Base-by-base conservation (phyloP, 2,797 vertebrate genomes). In the Myotis pilosus region DNA sequence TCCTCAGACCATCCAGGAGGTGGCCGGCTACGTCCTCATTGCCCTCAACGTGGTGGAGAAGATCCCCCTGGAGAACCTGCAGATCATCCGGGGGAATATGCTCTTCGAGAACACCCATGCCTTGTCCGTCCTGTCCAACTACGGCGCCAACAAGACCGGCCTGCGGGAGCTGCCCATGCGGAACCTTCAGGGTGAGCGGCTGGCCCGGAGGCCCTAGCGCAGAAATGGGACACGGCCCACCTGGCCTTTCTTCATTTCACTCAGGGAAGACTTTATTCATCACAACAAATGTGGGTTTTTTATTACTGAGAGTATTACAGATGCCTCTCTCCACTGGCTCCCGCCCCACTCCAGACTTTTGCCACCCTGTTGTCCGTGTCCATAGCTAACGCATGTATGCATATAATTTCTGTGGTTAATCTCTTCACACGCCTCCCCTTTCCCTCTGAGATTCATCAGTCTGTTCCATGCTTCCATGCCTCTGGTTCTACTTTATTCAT, bases 1-100 rank as follows among this genome's bases (percentile, higher is more conserved):
- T 91, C 83, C 72, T 30, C 95, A 99, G 99, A 99, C 98, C 0
- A 99, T 99, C 95, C 99, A 99, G 98, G 99, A 99, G 96, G 99
- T 99, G 38, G 99, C 99, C 2, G 99, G 99, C 71, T 99, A 99
- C 0, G 99, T 99, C 57, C 98, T 99, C 95, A 99, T 99, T 0
- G 99, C 98, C 0, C 97, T 99, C 87, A 99, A 99, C 98, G 97
- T 97, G 2, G 99, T 98, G 3, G 96, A 98, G 78, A 98, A 82
- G 90, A 99, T 99, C 96, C 99, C 99, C 3, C 96, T 99, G 87
- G 98, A 99, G 80, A 99, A 99, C 93, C 99, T 99, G 74, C 99
- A 99, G 96, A 99, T 99, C 97, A 99, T 99, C 97, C 98, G 99
- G 49, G 99, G 99, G 64, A 99, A 99, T 38, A 97, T 98, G 69